Conservation (phyloP, 2,113 vertebrate genomes). For the Triplophysa rosa region DNA sequence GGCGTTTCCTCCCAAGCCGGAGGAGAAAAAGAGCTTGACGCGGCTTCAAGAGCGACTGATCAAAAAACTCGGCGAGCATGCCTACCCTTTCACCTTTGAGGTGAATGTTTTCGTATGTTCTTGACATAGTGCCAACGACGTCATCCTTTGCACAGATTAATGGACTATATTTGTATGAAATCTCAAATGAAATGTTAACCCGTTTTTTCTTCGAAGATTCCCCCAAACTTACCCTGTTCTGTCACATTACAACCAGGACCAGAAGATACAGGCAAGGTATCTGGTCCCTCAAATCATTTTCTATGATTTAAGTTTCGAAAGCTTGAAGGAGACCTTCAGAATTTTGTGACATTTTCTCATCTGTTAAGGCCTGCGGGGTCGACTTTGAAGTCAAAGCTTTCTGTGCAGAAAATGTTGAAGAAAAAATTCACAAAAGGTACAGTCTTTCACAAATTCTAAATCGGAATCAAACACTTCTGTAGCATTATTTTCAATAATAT, state of each 20-base stretch:
- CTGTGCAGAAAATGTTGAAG: conserved; percentile 89
- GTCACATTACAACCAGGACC: conserved; percentile 94
- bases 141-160: not conserved
- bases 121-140: not conserved
- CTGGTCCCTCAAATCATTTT: not conserved
- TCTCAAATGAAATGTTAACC: conserved; percentile 8
- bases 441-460: not conserved
- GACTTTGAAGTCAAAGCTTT: conserved; percentile 97
- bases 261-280: conserved; percentile 93
- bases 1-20: conserved; percentile 83
- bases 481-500: no score
- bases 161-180: not conserved
- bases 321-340: not conserved
- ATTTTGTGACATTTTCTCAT: not conserved
- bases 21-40: conserved; percentile 84
- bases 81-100: conserved; percentile 94
- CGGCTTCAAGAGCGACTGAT: conserved; percentile 93
- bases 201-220: conserved; percentile 77
- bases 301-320: not conserved
- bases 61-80: conserved; percentile 93
- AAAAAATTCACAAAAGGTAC: conserved; percentile 96
- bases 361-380: conserved; percentile 90
- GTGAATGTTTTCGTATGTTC: conserved; percentile 58
- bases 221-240: conserved; percentile 90
- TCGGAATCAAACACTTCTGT: no score